Evolutionary conservation across 53 echinoderm and acorn worm genomes (phyloP).

Genomic region (Echinarachnius parma): DNA sequence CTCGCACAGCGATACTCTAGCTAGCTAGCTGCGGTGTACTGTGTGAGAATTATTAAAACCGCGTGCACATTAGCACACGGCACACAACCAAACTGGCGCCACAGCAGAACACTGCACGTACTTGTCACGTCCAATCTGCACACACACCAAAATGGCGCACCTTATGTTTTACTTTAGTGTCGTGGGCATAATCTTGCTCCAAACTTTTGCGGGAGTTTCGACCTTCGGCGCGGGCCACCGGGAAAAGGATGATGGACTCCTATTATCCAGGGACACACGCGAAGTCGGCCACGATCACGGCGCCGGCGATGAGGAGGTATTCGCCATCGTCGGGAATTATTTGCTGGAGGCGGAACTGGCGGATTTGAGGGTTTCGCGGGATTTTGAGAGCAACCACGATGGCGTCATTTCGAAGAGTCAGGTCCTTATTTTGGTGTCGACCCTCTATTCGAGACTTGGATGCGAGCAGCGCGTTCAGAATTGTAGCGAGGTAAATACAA

Average conservation of each 20-base stretch:
- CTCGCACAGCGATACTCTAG: too few species aligned
- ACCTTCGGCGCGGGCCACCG: not conserved
- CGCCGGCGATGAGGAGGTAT: slow-evolving; percentile 3
- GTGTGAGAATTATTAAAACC: too few species aligned
- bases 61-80: too few species aligned
- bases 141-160: not conserved
- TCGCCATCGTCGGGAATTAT: slow-evolving; percentile 15
- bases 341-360: slow-evolving; percentile 18
- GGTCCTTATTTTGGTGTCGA: slow-evolving; percentile 8
- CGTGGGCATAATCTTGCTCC: slow-evolving; percentile 18
- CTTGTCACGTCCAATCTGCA: not conserved
- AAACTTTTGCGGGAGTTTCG: not conserved
- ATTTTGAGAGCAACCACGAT: slow-evolving; percentile 18
- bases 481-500: not conserved
- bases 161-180: not conserved
- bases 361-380: not conserved
- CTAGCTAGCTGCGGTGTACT: too few species aligned
- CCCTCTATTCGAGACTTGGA: slow-evolving; percentile 13
- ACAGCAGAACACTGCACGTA: not conserved
- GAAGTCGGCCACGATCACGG: slow-evolving; percentile 14
- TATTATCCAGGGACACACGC: too few species aligned
- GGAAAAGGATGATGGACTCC: not conserved
- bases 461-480: slow-evolving; percentile 3
- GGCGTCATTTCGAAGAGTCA: not conserved
- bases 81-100: not conserved